Conservation (phyloP, 1,140 invertebrate species). For the Druon quercuslanigerum region DNA sequence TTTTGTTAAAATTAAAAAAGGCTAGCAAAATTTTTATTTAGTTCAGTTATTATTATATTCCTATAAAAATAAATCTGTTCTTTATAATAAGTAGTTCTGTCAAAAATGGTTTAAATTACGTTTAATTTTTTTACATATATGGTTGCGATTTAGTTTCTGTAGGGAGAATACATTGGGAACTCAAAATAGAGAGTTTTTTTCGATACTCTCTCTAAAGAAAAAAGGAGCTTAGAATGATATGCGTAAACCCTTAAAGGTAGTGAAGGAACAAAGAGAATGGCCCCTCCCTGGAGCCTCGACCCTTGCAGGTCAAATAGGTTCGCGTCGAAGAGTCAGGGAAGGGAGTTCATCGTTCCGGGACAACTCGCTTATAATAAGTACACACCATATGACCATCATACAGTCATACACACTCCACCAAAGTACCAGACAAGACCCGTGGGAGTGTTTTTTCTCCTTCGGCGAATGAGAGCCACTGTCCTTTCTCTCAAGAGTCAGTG, state of each 20-base stretch:
- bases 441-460: slow-evolving; percentile 38
- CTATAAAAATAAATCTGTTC: too few relatives aligned
- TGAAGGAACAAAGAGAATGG: not conserved
- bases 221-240: not conserved
- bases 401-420: too few relatives aligned
- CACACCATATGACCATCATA: not conserved
- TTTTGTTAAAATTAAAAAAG: too few relatives aligned
- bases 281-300: not conserved
- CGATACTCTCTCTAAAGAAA: not conserved
- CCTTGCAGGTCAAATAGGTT: not conserved
- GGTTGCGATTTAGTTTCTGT: too few relatives aligned
- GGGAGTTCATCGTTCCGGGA: not conserved
- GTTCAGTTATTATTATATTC: too few relatives aligned
- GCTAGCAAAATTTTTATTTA: too few relatives aligned
- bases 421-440: not conserved
- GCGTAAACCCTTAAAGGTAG: not conserved
- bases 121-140: too few relatives aligned
- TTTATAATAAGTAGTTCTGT: too few relatives aligned
- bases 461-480: slow-evolving; percentile 68
- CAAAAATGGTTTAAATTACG: too few relatives aligned
- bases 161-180: too few relatives aligned
- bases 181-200: not conserved
- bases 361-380: slow-evolving; percentile 5
- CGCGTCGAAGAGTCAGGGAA: not conserved
- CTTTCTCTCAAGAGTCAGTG: slow-evolving; percentile 67